A percentile compares a stretch with the other conserved stretches of the same genome.
These are phyloP conservation scores for Heloderma charlesbogerti DNA, from an alignment of 2,113 vertebrate species.

Conservation along the genomic window DNA sequence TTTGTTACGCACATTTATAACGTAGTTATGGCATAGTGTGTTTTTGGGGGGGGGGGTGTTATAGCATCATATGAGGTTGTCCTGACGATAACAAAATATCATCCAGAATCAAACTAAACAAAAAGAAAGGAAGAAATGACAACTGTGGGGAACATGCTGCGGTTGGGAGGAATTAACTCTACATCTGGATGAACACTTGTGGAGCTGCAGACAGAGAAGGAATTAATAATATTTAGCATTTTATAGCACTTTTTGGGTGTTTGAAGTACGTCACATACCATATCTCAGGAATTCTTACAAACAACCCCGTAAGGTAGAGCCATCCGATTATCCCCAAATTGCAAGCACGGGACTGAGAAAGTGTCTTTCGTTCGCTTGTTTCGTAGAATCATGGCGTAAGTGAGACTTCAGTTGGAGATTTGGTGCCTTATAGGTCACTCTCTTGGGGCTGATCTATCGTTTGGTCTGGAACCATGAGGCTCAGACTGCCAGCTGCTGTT, in stretches of 20 bases:
- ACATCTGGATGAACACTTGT: conserved; percentile 69
- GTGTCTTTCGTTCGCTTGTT: neutral
- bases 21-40: conserved; percentile 55
- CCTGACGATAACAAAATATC: conserved; percentile 68
- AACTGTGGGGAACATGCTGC: conserved; percentile 33
- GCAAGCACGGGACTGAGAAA: neutral
- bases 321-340: neutral
- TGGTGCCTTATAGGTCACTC: neutral
- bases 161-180: conserved; percentile 48
- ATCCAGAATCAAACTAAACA: conserved; percentile 63
- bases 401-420: neutral
- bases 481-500: neutral
- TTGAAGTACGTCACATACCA: neutral
- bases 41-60: conserved; percentile 64
- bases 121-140: conserved; percentile 57
- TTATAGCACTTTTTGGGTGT: neutral
- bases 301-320: neutral
- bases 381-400: too few species aligned
- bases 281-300: neutral
- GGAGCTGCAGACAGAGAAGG: conserved; percentile 45
- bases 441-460: too few species aligned
- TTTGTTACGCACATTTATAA: conserved; percentile 38
- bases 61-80: conserved; percentile 67
- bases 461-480: neutral
- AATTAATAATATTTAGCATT: neutral